Evolutionary conservation across 2,113 vertebrate genomes (phyloP).

Genomic region (Mesoclemmys tuberculata): DNA sequence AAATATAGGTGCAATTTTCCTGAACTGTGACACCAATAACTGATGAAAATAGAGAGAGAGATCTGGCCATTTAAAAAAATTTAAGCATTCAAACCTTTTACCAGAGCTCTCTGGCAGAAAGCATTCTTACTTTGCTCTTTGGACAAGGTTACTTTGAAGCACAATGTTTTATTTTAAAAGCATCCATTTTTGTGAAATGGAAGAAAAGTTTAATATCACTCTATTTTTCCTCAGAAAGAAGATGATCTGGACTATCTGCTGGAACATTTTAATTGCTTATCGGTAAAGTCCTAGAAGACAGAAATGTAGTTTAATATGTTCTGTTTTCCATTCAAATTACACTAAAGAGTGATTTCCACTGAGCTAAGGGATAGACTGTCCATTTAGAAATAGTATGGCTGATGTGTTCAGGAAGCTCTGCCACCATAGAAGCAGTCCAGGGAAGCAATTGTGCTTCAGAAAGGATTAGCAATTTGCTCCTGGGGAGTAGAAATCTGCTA

Average conservation of each 20-base stretch:
- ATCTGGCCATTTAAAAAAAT: conserved; percentile 9
- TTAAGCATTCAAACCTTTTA: neutral
- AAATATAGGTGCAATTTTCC: too few relatives aligned
- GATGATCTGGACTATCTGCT: neutral
- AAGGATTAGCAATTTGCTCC: neutral
- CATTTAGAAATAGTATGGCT: accelerated
- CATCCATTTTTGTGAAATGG: neutral
- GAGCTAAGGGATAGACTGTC: neutral
- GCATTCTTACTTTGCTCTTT: neutral
- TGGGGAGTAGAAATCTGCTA: too few relatives aligned
- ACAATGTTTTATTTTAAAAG: conserved; percentile 6
- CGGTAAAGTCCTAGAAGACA: neutral
- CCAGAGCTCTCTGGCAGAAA: neutral
- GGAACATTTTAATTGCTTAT: neutral
- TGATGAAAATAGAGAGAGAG: neutral
- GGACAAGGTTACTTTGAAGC: neutral
- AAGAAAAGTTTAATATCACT: neutral
- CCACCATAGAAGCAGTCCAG: neutral
- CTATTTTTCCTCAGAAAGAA: neutral
- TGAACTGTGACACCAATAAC: neutral
- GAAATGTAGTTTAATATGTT: neutral
- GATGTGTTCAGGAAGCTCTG: too few relatives aligned
- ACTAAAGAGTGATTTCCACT: neutral
- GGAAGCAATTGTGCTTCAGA: neutral
- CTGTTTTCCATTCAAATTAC: neutral